These are phyloP conservation scores for Pipistrellus nathusii DNA, from an alignment of 2,797 vertebrate species.

Conservation along the genomic window DNA sequence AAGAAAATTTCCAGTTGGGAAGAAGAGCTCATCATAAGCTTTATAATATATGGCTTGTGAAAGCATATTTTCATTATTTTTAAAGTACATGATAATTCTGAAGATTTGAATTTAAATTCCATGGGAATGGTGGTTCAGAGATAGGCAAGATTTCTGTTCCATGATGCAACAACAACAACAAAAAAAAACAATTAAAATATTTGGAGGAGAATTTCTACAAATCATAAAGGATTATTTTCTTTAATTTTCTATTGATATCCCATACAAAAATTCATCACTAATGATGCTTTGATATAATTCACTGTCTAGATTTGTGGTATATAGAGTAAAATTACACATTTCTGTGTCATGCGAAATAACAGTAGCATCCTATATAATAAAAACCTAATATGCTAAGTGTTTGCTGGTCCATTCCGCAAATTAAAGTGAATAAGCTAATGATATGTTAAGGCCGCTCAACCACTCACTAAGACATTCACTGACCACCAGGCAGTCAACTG, in stretches of 20 bases:
- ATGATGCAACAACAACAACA: background rate
- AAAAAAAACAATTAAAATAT: background rate
- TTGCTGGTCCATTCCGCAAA: no score
- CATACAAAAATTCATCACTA: background rate
- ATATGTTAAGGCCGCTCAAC: no score
- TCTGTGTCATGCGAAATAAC: background rate
- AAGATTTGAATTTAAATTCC: constrained; percentile 38
- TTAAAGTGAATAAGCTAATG: no score
- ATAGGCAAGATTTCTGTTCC: background rate
- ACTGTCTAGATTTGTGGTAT: background rate
- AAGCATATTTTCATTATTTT: constrained; percentile 14
- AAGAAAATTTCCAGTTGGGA: background rate
- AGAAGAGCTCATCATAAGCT: background rate
- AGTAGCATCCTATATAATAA: background rate
- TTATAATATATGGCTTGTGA: background rate
- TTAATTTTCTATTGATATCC: background rate
- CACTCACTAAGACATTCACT: no score
- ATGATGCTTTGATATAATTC: background rate
- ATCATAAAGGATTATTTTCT: background rate
- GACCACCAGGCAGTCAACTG: no score
- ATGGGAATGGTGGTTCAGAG: background rate
- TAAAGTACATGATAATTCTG: background rate
- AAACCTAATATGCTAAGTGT: no score
- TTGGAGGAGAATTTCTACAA: background rate
- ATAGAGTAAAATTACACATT: background rate